Conservation (phyloP, 1,140 invertebrate genomes). For the Microplitis demolitor region DNA sequence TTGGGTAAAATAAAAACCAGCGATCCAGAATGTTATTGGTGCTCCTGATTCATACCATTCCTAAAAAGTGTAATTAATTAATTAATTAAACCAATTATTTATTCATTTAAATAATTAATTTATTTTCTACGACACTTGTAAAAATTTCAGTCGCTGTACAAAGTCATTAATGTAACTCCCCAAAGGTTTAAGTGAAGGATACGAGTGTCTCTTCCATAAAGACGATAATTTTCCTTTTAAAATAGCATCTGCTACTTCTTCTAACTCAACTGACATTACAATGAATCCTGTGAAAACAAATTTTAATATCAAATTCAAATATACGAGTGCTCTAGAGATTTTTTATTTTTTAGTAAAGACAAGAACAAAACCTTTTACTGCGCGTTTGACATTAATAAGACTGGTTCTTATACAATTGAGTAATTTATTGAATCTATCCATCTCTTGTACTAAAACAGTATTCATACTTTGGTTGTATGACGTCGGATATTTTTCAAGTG, state of each 20-base stretch:
- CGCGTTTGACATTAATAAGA: constrained; percentile 81
- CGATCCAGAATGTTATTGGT: constrained; percentile 87
- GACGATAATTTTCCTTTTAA: constrained; percentile 81
- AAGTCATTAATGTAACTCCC: constrained; percentile 91
- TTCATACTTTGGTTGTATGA: constrained; percentile 87
- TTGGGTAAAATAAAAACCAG: constrained; percentile 95
- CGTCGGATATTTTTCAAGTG: constrained; percentile 78
- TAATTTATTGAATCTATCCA: constrained; percentile 86
- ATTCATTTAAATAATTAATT: not conserved
- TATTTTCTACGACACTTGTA: constrained; percentile 66
- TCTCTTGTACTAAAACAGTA: constrained; percentile 92
- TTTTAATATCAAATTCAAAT: not conserved
- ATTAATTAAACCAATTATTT: no score
- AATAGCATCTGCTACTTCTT: constrained; percentile 85
- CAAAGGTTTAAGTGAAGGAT: constrained; percentile 91
- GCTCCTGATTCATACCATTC: constrained; percentile 84
- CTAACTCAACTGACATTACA: constrained; percentile 85
- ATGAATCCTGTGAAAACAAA: constrained; percentile 68
- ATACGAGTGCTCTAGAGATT: no score
- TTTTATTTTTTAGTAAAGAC: not conserved
- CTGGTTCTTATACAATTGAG: constrained; percentile 75
- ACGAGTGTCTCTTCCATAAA: constrained; percentile 84
- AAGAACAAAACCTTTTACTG: constrained; percentile 77
- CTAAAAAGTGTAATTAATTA: constrained; percentile 31
- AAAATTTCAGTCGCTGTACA: constrained; percentile 77